These are phyloP conservation scores for Gymnoscopelus braueri DNA, from an alignment of 2,797 vertebrate genomes.

Conservation along the genomic window DNA sequence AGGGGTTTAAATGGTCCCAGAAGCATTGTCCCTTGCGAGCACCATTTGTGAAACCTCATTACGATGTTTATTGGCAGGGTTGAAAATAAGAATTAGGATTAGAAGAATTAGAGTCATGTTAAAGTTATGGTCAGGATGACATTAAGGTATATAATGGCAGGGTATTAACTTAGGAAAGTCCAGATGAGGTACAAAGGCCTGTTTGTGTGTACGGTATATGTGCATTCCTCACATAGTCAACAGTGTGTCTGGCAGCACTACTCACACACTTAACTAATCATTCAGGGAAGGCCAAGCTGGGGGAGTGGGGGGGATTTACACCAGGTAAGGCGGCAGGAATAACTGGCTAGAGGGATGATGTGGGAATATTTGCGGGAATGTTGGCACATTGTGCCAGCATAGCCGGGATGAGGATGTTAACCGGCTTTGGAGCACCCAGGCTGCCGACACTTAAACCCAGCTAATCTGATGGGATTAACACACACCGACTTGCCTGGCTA, in stretches of 20 bases:
- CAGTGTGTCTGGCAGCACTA: background rate
- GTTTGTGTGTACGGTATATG: too few species aligned
- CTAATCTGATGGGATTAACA: slow-evolving; percentile 87
- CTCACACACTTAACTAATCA: background rate
- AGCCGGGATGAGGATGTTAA: slow-evolving; percentile 74
- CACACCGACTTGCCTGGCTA: slow-evolving; percentile 69
- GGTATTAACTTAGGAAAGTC: too few species aligned
- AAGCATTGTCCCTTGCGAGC: background rate
- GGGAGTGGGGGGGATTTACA: slow-evolving; percentile 22
- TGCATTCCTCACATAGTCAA: slow-evolving; percentile 2
- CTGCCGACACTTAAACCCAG: slow-evolving; percentile 76
- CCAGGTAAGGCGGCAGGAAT: slow-evolving; percentile 33
- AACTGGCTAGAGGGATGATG: slow-evolving; percentile 38
- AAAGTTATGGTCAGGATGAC: too few species aligned
- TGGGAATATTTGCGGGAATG: slow-evolving; percentile 59
- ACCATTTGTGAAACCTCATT: slow-evolving; percentile 1
- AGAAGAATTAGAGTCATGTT: background rate
- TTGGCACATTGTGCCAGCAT: slow-evolving; percentile 34
- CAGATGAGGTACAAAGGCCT: too few species aligned
- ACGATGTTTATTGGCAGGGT: too few species aligned
- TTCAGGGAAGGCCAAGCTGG: background rate
- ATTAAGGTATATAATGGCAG: too few species aligned
- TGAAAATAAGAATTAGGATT: background rate
- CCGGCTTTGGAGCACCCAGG: slow-evolving; percentile 72
- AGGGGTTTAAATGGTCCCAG: slow-evolving; percentile 9